These are phyloP conservation scores for Habrosyne pyritoides DNA, from an alignment of 2,888 invertebrate species.

Conservation along the genomic window DNA sequence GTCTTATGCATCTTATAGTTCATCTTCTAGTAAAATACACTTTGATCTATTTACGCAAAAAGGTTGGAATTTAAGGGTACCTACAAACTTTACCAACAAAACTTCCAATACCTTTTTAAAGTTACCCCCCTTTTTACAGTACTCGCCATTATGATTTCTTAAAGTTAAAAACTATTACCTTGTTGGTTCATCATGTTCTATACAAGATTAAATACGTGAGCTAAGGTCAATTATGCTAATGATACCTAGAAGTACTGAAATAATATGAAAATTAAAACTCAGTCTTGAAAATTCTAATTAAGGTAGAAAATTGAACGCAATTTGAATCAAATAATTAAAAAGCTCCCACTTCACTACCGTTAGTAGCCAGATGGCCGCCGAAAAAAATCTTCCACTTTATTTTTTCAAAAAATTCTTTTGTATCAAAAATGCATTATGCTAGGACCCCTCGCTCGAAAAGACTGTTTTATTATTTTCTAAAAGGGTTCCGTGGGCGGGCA, in stretches of 20 bases:
- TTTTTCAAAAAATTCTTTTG: slow-evolving; percentile 40
- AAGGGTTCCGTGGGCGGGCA: slow-evolving; percentile 61
- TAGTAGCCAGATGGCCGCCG: slow-evolving; percentile 6
- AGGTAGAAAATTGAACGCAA: not conserved
- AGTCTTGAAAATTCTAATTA: not conserved
- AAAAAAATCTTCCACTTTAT: slow-evolving; percentile 23
- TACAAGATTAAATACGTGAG: too few relatives aligned
- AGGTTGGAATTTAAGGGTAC: too few relatives aligned
- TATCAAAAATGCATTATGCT: slow-evolving; percentile 39
- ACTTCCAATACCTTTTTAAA: too few relatives aligned
- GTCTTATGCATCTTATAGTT: too few relatives aligned
- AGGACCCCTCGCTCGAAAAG: slow-evolving; percentile 30
- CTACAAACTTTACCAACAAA: too few relatives aligned
- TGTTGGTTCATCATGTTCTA: too few relatives aligned
- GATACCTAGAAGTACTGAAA: not conserved
- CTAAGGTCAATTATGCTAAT: too few relatives aligned
- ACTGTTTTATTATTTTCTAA: slow-evolving; percentile 54
- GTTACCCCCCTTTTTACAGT: too few relatives aligned
- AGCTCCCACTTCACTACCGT: slow-evolving; percentile 3
- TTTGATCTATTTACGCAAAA: too few relatives aligned
- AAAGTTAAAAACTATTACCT: too few relatives aligned
- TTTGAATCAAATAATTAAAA: not conserved
- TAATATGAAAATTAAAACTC: not conserved
- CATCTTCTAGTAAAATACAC: too few relatives aligned
- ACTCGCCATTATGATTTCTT: too few relatives aligned